Percentiles rank a stretch among this genome's conserved stretches.
Conservation (phyloP, 2,888 invertebrate species). For the Nowickia ferox region DNA sequence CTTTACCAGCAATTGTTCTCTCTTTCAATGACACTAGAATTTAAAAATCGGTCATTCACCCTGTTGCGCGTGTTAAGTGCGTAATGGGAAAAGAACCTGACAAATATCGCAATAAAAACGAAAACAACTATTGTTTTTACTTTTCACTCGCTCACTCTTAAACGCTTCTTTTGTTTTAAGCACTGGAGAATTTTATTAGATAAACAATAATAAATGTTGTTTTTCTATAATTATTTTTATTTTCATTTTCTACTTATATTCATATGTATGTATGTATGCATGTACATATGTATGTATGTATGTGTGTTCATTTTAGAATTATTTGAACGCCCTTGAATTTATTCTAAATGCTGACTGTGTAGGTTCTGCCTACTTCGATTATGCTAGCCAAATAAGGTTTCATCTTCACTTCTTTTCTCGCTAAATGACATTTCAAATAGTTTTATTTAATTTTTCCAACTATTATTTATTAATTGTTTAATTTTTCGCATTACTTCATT, state of each 20-base stretch:
- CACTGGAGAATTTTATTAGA: neutral
- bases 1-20: neutral
- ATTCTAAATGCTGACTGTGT: slow-evolving; percentile 36
- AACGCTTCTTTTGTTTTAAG: slow-evolving; percentile 9
- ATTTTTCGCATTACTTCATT: neutral
- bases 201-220: neutral
- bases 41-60: slow-evolving; percentile 61
- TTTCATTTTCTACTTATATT: neutral
- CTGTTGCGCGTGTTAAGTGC: slow-evolving; percentile 29
- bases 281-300: neutral
- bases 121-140: neutral
- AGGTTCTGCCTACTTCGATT: slow-evolving; percentile 3
- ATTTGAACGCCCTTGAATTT: slow-evolving; percentile 61
- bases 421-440: no score
- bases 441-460: no score
- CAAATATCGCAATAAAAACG: slow-evolving; percentile 8
- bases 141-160: neutral
- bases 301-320: slow-evolving; percentile 42
- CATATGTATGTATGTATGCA: neutral
- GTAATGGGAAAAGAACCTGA: slow-evolving; percentile 9
- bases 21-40: neutral
- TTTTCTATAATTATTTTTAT: slow-evolving; percentile 13
- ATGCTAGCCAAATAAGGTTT: no score
- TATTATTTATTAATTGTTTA: no score
- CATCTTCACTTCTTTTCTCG: no score